phyloP scores from a whole-genome alignment of 35 echinoderm and acorn worm species.

The Ophioderma brevispina region DNA sequence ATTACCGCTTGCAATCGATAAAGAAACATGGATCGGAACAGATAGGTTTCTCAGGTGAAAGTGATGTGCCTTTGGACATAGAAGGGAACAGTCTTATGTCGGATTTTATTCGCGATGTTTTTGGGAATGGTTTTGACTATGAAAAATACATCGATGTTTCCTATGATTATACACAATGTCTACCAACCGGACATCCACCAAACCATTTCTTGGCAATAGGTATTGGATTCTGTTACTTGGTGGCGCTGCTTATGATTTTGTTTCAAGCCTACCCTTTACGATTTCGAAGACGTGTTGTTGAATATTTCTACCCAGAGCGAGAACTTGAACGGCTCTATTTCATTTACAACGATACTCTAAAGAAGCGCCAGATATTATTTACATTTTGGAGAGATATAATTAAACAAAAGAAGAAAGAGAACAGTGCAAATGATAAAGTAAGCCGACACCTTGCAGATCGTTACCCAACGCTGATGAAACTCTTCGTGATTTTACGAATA shows the following conservation, averaged over 20 bases:
- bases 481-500: constrained; percentile 32
- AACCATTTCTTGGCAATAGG: constrained; percentile 47
- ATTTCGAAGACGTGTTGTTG: constrained; percentile 62
- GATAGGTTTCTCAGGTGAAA: constrained; percentile 42
- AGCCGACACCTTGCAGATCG: constrained; percentile 52
- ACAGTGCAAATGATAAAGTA: constrained; percentile 36
- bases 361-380: constrained; percentile 62
- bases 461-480: constrained; percentile 38
- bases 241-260: constrained; percentile 68
- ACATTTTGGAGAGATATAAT: constrained; percentile 56
- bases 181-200: constrained; percentile 51
- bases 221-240: constrained; percentile 55
- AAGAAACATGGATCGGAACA: constrained; percentile 50
- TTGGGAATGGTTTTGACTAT: constrained; percentile 53
- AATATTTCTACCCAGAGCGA: constrained; percentile 87
- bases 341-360: constrained; percentile 75
- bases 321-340: constrained; percentile 71
- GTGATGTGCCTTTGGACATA: constrained; percentile 40
- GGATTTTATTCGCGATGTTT: constrained; percentile 44
- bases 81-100: constrained; percentile 43
- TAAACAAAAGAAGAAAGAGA: constrained; percentile 65
- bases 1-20: constrained; percentile 69
- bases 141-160: constrained; percentile 54
- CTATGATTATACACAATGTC: constrained; percentile 53
- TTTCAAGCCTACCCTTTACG: constrained; percentile 80